Evolutionary conservation across 2,113 vertebrate genomes (phyloP), one percentile per base, ranked within the genome.

Genomic region (Dromas ardeola): DNA sequence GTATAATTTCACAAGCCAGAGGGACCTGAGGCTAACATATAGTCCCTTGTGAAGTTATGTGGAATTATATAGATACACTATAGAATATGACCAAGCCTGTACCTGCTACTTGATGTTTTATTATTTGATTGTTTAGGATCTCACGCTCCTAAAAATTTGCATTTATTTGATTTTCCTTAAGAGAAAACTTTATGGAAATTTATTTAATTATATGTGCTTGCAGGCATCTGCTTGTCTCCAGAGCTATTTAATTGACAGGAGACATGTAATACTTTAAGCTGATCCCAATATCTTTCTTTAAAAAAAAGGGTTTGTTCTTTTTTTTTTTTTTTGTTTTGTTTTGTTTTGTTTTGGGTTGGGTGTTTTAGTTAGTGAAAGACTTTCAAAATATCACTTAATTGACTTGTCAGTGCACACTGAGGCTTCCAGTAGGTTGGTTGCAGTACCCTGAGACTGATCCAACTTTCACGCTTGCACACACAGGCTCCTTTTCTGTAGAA

Each of bases 291-390:
- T 19, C 5, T 50, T 56, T 53, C n/a, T 49, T 52, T 72, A 12
- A 93, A 76, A 70, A 52, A 15, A 23, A 17, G 26, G 49, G 1
- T 53, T 27, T 55, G 1, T 53, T 27, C 16, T 34, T 55, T 23
- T 19, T 27, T 18, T 40, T 40, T 40, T 40, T 40, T 40, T 9
- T 40, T 32, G 9, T 10, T 42, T 25, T 55, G 9, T 23, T 58
- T 20, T 4, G 9, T 3, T 74, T 71, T 22, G 6, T 3, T 5
- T 32, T 79, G 11, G 1, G 3, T 26, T 71, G 23, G 1, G 1
- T 32, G 49, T 89, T 86, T 67, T 26, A 20, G 6, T 71, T n/a
- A 45, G 19, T 20, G 32, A 71, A 70, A 84, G 8, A 18, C 38
- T 66, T 84, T 59, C 7, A 93, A 84, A 74, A 36, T 53, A 7